A percentile compares a stretch with the other conserved stretches of the same genome.
phyloP scores from a whole-genome alignment of 2,113 vertebrate genomes.

The Bubalus kerabau region DNA sequence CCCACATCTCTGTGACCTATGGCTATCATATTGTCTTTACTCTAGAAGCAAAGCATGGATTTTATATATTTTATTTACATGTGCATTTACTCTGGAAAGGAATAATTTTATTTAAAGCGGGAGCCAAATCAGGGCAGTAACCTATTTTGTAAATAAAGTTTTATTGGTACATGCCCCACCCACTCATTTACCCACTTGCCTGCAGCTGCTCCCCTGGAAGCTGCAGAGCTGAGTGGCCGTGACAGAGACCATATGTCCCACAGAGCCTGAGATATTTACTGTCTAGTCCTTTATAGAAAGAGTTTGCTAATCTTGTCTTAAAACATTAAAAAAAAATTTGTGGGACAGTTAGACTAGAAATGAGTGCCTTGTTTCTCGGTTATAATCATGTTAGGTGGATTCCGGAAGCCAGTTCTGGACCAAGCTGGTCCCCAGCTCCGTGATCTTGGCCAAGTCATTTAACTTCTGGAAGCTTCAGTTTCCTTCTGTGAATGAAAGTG shows the following conservation, averaged over 20 bases:
- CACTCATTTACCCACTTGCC: neutral
- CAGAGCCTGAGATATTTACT: neutral
- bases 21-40: neutral
- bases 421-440: neutral
- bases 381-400: neutral
- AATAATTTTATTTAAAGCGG: constrained; percentile 21
- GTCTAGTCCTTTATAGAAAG: neutral
- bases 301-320: neutral
- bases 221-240: neutral
- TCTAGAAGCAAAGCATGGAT: neutral
- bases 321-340: neutral
- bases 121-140: neutral
- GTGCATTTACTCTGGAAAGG: neutral
- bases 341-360: neutral
- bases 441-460: neutral
- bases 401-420: neutral
- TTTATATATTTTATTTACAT: neutral
- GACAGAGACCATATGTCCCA: neutral
- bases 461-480: neutral
- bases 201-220: neutral
- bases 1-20: neutral
- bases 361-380: neutral
- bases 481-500: neutral
- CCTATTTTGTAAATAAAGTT: neutral
- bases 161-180: neutral